Evolutionary conservation across 2,888 invertebrate species (phyloP).

Genomic region (Siphonodentalium dalli): DNA sequence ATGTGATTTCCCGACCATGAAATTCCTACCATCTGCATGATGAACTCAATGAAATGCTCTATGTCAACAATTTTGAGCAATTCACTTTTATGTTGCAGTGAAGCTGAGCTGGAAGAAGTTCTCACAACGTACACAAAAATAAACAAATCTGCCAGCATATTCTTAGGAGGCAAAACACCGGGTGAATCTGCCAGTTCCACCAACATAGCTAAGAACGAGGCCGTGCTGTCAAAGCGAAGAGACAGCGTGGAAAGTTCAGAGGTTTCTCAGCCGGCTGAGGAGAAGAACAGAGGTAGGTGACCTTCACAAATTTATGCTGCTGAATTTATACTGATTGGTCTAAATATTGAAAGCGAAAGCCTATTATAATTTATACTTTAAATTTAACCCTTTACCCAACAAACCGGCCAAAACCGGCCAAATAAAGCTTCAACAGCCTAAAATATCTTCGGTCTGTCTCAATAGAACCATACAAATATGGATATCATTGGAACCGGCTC

Average conservation of each 20-base stretch:
- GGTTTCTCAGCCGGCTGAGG: slow-evolving; percentile 30
- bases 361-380: not conserved
- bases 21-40: too few species aligned
- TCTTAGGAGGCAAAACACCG: slow-evolving; percentile 51
- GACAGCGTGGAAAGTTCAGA: slow-evolving; percentile 25
- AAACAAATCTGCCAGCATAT: slow-evolving; percentile 64
- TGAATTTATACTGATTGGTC: not conserved
- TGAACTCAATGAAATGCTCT: too few species aligned
- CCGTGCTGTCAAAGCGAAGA: slow-evolving; percentile 25
- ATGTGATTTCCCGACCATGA: too few species aligned
- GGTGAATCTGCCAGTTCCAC: not conserved
- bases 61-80: not conserved
- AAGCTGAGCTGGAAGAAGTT: slow-evolving; percentile 63
- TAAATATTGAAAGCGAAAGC: not conserved
- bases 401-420: not conserved
- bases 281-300: slow-evolving; percentile 37
- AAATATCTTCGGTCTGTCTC: too few species aligned
- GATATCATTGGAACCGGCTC: too few species aligned
- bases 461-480: too few species aligned
- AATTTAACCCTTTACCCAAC: too few species aligned
- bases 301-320: not conserved
- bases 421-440: too few species aligned
- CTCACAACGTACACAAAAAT: slow-evolving; percentile 65
- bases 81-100: slow-evolving; percentile 40
- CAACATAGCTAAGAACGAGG: slow-evolving; percentile 8